A percentile compares a stretch with the other conserved stretches of the same genome.
Conservation (phyloP, 1,140 invertebrate species). For the Bombus soroeensis region DNA sequence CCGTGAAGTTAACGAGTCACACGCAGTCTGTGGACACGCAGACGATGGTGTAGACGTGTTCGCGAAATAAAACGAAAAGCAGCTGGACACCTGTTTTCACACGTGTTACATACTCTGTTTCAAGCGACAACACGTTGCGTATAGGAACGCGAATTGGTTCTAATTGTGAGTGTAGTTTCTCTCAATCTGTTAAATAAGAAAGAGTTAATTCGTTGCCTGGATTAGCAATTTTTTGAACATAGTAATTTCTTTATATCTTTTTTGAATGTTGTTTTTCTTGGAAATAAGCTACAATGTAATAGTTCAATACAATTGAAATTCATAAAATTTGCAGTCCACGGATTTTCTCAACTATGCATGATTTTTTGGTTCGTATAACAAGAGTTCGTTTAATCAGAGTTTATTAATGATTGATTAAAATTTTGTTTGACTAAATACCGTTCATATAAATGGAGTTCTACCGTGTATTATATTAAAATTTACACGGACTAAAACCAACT, state of each 20-base stretch:
- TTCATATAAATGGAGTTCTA: too few relatives aligned
- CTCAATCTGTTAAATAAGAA: neutral
- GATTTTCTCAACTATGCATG: too few relatives aligned
- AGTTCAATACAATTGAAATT: too few relatives aligned
- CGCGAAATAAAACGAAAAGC: neutral
- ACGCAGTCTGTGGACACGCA: too few relatives aligned
- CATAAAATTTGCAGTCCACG: too few relatives aligned
- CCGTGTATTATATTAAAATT: too few relatives aligned
- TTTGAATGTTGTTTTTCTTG: neutral
- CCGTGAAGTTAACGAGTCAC: neutral
- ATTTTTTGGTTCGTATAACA: too few relatives aligned
- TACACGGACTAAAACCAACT: too few relatives aligned
- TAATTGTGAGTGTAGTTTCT: slow-evolving; percentile 16
- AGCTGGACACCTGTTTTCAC: slow-evolving; percentile 27
- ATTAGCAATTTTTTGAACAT: neutral
- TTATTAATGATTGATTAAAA: too few relatives aligned
- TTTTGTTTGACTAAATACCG: too few relatives aligned
- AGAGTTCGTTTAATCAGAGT: too few relatives aligned
- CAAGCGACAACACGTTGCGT: too few relatives aligned
- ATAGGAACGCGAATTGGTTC: neutral
- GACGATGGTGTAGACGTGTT: neutral
- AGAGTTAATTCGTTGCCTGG: neutral
- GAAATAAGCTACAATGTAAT: neutral
- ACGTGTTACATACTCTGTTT: neutral
- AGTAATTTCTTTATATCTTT: neutral